phyloP scores from a whole-genome alignment of 2,797 vertebrate species.

The Prionace glauca region DNA sequence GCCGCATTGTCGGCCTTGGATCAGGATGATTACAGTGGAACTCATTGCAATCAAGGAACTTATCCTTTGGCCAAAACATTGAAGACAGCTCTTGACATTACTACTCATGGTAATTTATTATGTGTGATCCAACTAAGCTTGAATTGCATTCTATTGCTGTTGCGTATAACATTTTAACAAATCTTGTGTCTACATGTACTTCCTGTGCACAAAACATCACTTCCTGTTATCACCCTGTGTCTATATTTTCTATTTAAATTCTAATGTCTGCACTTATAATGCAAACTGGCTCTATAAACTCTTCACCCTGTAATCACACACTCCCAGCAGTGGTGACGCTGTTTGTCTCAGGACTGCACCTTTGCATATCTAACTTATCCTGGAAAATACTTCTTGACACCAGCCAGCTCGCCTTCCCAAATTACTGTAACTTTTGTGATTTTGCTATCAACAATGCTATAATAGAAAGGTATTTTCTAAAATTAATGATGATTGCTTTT shows the following conservation, averaged over 20 bases:
- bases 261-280: not conserved
- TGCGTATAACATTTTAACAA: not conserved
- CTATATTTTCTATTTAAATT: not conserved
- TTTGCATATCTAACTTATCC: not conserved
- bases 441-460: not conserved
- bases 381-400: not conserved
- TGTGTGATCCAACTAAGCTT: not conserved
- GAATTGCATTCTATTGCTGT: not conserved
- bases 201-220: not conserved
- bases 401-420: not conserved
- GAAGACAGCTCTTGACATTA: slow-evolving; percentile 42
- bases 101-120: not conserved
- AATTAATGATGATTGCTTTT: not conserved
- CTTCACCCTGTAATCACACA: not conserved
- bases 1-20: slow-evolving; percentile 56
- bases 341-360: not conserved
- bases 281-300: not conserved
- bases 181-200: not conserved
- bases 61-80: slow-evolving; percentile 66
- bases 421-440: not conserved
- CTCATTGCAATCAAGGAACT: slow-evolving; percentile 53
- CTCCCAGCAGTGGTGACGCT: not conserved
- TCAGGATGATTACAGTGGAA: slow-evolving; percentile 63
- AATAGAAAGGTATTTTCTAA: not conserved
- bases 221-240: not conserved